Base-by-base conservation (phyloP, 2,113 vertebrate species). In the Oryzias woworae region DNA sequence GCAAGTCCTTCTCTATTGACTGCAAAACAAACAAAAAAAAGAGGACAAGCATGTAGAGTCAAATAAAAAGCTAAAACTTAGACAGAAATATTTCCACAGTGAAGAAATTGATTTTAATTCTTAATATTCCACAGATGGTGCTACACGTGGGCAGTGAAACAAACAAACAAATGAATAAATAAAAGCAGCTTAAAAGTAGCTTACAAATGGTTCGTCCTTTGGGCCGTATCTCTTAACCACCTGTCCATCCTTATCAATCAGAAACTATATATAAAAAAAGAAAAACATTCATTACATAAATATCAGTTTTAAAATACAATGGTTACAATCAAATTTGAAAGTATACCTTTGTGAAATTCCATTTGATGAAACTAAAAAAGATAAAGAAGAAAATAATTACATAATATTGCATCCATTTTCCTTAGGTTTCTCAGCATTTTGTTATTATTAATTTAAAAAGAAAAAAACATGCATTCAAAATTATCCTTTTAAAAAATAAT, bases 311-410 rank as follows among this genome's bases (percentile, higher is more conserved):
- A 48, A 48, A 48, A 48, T 1, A 48, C 20, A 18, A 8, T 18
- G 18, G 5, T 2, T 44, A 18, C 1, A 1, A 45, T 49, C 0
- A 43, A 20, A 14, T 31, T 28, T 3, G 51, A 4, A 4, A 41
- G 56, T 59, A 85, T 91, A 98, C 96, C 96, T 98, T 99, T 5
- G 96, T 96, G 85, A 98, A 99, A 73, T 98, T 99, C 97, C 97
- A 99, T n/a, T 99, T 99, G 81, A 98, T 98, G 71, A 91, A 94
- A 2, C 97, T 99, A 75, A 7, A 16, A 62, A 48, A n/a, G 13
- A 16, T 66, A 41, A 13, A 7, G 73, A 26, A 15, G 24, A 60
- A 12, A 22, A 44, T 45, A 1, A 13, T 20, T 22, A 36, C n/a
- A 58, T 23, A 18, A 31, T 3, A 26, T 17, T 14, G 8, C 7